Conservation (phyloP, 2,797 vertebrate species). For the Scleropages formosus region DNA sequence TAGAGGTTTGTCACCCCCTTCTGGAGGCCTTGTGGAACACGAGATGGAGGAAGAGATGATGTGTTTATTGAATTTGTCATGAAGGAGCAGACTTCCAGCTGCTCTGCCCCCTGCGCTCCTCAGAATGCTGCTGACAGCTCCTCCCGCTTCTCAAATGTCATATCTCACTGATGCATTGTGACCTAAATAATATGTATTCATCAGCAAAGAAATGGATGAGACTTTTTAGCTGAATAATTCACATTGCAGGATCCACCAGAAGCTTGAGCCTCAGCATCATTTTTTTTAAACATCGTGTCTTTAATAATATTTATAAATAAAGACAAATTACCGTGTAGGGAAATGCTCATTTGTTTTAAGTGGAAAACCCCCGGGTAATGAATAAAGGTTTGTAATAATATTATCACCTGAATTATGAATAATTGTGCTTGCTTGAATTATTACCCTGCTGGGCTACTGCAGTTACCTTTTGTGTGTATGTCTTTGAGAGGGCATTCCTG, state of each 20-base stretch:
- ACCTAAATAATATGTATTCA: constrained; percentile 38
- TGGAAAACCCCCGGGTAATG: too few species aligned
- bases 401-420: background rate
- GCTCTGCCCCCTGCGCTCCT: constrained; percentile 31
- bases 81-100: constrained; percentile 36
- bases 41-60: constrained; percentile 1
- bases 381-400: too few species aligned
- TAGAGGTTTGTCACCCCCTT: constrained; percentile 66
- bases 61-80: constrained; percentile 36
- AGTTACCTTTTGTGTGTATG: too few species aligned
- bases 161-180: constrained; percentile 31
- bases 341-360: too few species aligned
- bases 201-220: constrained; percentile 18
- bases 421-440: background rate
- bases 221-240: background rate
- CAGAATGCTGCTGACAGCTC: constrained; percentile 38
- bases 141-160: constrained; percentile 43
- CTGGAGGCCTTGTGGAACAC: constrained; percentile 48
- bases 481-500: too few species aligned
- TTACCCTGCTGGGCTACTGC: too few species aligned
- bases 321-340: too few species aligned
- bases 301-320: too few species aligned
- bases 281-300: too few species aligned
- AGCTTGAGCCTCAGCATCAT: too few species aligned
- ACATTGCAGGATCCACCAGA: background rate